Evolutionary conservation across 2,113 vertebrate species (phyloP).

Genomic region (Tenebrosternarchus preto): DNA sequence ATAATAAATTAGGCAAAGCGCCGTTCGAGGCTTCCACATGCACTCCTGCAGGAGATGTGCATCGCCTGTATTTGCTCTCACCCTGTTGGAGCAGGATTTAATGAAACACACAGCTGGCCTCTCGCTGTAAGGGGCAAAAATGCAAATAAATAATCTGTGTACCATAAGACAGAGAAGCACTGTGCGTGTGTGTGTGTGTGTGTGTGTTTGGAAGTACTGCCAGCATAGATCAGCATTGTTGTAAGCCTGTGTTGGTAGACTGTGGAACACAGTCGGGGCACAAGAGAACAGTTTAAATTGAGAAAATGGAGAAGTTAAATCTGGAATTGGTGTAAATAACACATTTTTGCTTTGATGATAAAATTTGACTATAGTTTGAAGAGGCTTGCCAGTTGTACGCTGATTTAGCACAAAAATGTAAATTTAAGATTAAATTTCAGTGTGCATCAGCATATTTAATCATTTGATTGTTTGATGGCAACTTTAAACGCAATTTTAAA

Average conservation of each 20-base stretch:
- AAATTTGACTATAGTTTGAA: not conserved
- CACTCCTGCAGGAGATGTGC: not conserved
- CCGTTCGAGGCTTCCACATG: not conserved
- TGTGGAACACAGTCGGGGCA: not conserved
- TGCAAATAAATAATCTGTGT: slow-evolving; percentile 22
- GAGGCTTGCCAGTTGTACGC: not conserved
- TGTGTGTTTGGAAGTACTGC: not conserved
- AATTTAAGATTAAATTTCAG: not conserved
- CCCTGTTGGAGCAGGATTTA: slow-evolving; percentile 35
- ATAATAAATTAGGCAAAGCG: slow-evolving; percentile 39
- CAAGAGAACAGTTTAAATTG: not conserved
- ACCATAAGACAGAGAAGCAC: not conserved
- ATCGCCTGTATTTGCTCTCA: slow-evolving; percentile 8
- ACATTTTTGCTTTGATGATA: not conserved
- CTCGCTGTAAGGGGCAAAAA: slow-evolving; percentile 2
- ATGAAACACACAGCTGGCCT: slow-evolving; percentile 45
- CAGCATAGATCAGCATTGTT: not conserved
- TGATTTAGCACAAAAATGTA: not conserved
- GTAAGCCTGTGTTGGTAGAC: not conserved
- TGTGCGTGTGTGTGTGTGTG: not conserved
- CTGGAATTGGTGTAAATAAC: not conserved
- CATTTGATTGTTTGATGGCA: not conserved
- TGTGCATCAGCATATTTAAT: not conserved
- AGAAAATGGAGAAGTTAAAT: not conserved
- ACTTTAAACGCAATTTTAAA: not conserved